Evolutionary conservation across 2,113 vertebrate species (phyloP).

Genomic region (Spheniscus mendiculus): DNA sequence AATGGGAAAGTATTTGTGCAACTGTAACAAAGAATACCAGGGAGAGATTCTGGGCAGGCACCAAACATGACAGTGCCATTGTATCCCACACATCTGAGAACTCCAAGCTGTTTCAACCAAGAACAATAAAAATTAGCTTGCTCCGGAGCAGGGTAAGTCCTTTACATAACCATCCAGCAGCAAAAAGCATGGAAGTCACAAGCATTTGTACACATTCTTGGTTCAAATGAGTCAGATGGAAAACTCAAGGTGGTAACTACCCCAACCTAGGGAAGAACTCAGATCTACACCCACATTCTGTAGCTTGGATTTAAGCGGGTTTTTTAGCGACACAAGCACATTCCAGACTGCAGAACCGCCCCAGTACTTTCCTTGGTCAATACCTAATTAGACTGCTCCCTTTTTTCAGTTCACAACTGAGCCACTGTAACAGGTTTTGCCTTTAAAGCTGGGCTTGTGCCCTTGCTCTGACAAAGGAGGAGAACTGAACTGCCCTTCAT

Average conservation of each 20-base stretch:
- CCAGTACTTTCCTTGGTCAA: not conserved
- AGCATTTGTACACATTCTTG: not conserved
- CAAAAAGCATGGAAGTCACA: not conserved
- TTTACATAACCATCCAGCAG: not conserved
- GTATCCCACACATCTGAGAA: not conserved
- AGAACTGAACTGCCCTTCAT: not conserved
- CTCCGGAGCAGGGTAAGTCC: not conserved
- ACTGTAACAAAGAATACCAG: not conserved
- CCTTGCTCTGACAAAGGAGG: not conserved
- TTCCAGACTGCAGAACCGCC: not conserved
- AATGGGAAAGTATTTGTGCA: slow-evolving; percentile 16
- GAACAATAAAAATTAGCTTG: not conserved
- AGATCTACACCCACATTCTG: not conserved
- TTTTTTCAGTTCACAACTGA: not conserved
- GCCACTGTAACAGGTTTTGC: not conserved
- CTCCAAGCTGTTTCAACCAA: not conserved
- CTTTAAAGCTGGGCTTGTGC: not conserved
- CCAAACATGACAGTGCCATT: not conserved
- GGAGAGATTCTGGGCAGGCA: not conserved
- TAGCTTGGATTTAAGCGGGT: not conserved
- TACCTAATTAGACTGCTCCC: not conserved
- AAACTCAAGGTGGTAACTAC: not conserved
- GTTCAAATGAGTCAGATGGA: not conserved
- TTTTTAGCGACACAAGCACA: not conserved
- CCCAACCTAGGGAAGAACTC: not conserved